These are phyloP conservation scores for Toxostoma redivivum DNA, from an alignment of 2,113 vertebrate species.

Conservation along the genomic window DNA sequence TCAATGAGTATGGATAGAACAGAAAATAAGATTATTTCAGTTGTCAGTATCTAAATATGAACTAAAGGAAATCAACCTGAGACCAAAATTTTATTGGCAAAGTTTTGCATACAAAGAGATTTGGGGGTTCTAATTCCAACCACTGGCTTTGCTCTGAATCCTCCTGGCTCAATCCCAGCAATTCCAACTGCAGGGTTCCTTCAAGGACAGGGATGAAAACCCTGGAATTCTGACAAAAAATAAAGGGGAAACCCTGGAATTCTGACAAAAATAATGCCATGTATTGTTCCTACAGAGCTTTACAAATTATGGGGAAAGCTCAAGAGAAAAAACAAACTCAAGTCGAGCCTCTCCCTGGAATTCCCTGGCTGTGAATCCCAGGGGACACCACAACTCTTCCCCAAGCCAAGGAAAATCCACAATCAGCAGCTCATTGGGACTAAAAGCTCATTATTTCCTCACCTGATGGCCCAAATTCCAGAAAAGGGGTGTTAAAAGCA, in stretches of 20 bases:
- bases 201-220: background rate
- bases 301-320: background rate
- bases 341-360: background rate
- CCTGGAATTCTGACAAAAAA: background rate
- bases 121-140: background rate
- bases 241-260: background rate
- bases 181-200: background rate
- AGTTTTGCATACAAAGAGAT: background rate
- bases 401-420: background rate
- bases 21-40: background rate
- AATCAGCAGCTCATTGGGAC: fast-evolving
- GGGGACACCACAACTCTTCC: background rate
- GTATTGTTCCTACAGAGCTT: background rate
- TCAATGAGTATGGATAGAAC: background rate
- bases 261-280: fast-evolving
- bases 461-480: background rate
- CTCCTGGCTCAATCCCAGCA: background rate
- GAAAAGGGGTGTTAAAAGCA: background rate
- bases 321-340: background rate
- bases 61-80: background rate
- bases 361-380: background rate
- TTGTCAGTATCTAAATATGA: background rate
- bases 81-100: conserved; percentile 2
- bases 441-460: background rate
- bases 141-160: background rate